phyloP scores from a whole-genome alignment of 2,797 vertebrate species.

The Ispidina lecontei region DNA sequence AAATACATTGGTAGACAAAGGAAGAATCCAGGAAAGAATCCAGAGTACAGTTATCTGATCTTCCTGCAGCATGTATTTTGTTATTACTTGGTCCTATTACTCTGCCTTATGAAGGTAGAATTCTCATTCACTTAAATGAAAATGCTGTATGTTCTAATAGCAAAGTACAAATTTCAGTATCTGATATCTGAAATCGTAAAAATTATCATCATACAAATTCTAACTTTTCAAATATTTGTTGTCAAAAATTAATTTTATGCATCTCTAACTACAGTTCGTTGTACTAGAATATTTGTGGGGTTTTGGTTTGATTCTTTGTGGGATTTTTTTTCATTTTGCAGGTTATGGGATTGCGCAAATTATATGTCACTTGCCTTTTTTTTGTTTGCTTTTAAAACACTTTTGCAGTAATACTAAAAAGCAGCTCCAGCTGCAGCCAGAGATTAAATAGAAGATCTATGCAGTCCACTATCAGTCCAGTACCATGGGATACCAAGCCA shows the following conservation, averaged over 20 bases:
- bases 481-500: not conserved
- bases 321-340: not conserved
- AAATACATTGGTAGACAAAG: constrained; percentile 43
- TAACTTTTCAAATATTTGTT: not conserved
- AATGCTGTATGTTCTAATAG: not conserved
- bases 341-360: not conserved
- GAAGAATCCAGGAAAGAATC: constrained; percentile 50
- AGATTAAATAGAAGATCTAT: not conserved
- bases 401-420: not conserved
- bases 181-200: not conserved
- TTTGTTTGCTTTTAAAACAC: not conserved
- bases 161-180: not conserved
- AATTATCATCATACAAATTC: not conserved
- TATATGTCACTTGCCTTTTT: not conserved
- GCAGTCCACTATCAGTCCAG: not conserved
- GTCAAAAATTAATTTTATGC: not conserved
- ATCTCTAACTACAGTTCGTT: not conserved
- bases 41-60: constrained; percentile 18
- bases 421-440: not conserved
- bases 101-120: constrained; percentile 29
- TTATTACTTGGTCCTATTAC: not conserved
- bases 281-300: not conserved
- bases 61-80: constrained; percentile 9
- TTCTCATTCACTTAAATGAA: not conserved
- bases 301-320: not conserved